These are phyloP conservation scores for Melieria crassipennis DNA, from an alignment of 2,888 invertebrate genomes.

Conservation along the genomic window DNA sequence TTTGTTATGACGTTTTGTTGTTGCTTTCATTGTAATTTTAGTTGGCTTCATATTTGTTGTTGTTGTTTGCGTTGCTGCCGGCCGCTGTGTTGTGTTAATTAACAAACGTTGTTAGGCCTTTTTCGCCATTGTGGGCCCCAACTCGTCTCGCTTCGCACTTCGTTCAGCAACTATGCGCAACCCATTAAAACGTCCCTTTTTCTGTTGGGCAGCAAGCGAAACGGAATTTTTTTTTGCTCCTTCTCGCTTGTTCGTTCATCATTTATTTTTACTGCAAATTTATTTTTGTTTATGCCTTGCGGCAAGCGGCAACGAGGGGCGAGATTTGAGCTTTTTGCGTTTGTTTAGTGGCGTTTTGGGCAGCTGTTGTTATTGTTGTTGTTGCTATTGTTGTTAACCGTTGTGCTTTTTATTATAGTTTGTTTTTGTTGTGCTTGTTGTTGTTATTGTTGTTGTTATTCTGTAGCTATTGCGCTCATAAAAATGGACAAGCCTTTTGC, in stretches of 20 bases:
- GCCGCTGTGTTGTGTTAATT: conserved; percentile 18
- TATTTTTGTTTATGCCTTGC: conserved; percentile 20
- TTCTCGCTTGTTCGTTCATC: conserved; percentile 1
- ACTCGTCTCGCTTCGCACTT: no score
- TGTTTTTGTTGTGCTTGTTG: conserved; percentile 16
- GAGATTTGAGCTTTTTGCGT: not conserved
- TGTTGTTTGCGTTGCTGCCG: not conserved
- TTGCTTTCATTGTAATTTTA: not conserved
- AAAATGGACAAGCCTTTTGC: conserved; percentile 31
- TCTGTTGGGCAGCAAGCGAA: conserved; percentile 3
- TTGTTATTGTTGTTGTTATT: not conserved
- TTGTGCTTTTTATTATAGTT: conserved; percentile 6
- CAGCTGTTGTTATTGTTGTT: not conserved
- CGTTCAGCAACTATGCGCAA: no score
- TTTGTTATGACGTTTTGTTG: no score
- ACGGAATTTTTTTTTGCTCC: no score
- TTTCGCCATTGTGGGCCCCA: not conserved
- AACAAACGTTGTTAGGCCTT: conserved; percentile 28
- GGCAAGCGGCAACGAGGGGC: not conserved
- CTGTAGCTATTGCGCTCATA: conserved; percentile 2
- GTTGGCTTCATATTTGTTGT: conserved; percentile 4
- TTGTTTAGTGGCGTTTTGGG: not conserved
- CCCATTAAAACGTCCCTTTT: conserved; percentile 17
- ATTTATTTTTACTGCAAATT: conserved; percentile 27
- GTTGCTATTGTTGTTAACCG: conserved; percentile 1